These are phyloP conservation scores for Blastomussa wellsi DNA, from an alignment of 92 coral and sea anemone genomes.

Conservation along the genomic window DNA sequence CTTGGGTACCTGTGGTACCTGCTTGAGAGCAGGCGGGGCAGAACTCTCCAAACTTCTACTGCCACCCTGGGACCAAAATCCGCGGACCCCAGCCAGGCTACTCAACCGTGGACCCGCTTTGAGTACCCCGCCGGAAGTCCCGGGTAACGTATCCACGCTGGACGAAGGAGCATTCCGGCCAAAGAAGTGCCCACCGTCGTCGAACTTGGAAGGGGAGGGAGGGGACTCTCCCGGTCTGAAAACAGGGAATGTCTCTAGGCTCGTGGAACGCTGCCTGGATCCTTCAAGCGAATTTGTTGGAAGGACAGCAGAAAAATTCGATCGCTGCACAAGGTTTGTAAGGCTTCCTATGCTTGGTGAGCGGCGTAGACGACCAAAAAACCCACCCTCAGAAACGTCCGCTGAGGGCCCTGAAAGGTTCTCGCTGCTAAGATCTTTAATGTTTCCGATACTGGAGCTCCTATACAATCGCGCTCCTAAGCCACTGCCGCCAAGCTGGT, in stretches of 20 bases:
- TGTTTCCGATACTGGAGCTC: constrained; percentile 87
- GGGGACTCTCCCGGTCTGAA: constrained; percentile 82
- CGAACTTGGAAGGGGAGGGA: constrained; percentile 89
- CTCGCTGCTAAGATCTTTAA: constrained; percentile 74
- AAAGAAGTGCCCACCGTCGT: constrained; percentile 64
- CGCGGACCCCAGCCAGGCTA: constrained; percentile 86
- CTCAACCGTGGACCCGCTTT: constrained; percentile 74
- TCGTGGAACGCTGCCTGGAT: constrained; percentile 71
- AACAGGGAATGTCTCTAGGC: constrained; percentile 74
- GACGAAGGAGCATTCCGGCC: constrained; percentile 35
- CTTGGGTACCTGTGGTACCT: not conserved
- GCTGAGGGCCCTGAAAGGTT: constrained; percentile 33
- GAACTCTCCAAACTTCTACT: constrained; percentile 54
- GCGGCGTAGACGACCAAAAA: constrained; percentile 82
- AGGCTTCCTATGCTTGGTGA: constrained; percentile 86
- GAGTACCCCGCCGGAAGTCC: constrained; percentile 47
- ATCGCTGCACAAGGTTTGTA: constrained; percentile 71
- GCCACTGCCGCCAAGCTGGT: constrained; percentile 25
- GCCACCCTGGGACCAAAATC: constrained; percentile 72
- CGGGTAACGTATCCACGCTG: constrained; percentile 36
- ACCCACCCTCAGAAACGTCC: constrained; percentile 59
- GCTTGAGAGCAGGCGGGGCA: constrained; percentile 20
- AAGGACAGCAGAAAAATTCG: constrained; percentile 54
- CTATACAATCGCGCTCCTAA: constrained; percentile 61
- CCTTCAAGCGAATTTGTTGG: constrained; percentile 59